Conservation (phyloP, 2,888 invertebrate species). For the Pandemis heparana region DNA sequence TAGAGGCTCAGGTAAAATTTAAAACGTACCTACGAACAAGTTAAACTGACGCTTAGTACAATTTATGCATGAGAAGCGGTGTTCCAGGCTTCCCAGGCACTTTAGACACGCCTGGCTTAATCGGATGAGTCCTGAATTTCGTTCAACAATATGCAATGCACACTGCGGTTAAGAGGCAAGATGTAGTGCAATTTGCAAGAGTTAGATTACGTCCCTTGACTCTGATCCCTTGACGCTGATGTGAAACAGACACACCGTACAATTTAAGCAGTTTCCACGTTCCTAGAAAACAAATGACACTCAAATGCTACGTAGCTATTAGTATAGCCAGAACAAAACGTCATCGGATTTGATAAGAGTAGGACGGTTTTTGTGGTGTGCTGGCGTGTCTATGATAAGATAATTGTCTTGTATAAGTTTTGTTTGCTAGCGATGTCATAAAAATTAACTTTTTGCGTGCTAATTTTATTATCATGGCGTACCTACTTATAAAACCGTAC, state of each 20-base stretch:
- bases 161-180: constrained; percentile 10
- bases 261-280: neutral
- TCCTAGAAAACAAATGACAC: no score
- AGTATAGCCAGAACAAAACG: no score
- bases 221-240: neutral
- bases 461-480: no score
- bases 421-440: no score
- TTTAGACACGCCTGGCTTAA: constrained; percentile 5
- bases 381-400: no score
- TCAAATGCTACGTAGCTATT: no score
- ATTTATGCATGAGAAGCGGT: constrained; percentile 5
- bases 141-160: neutral
- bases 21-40: neutral
- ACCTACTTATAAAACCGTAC: no score
- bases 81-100: constrained; percentile 3
- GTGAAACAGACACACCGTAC: neutral
- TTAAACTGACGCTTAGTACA: neutral
- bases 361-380: no score
- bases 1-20: neutral
- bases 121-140: constrained; percentile 6
- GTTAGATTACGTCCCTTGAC: neutral
- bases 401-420: no score
- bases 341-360: no score
- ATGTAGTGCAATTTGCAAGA: constrained; percentile 12
- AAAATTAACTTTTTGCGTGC: no score